Base-by-base conservation (phyloP, 2,797 vertebrate genomes). In the Pogonophryne albipinna region DNA sequence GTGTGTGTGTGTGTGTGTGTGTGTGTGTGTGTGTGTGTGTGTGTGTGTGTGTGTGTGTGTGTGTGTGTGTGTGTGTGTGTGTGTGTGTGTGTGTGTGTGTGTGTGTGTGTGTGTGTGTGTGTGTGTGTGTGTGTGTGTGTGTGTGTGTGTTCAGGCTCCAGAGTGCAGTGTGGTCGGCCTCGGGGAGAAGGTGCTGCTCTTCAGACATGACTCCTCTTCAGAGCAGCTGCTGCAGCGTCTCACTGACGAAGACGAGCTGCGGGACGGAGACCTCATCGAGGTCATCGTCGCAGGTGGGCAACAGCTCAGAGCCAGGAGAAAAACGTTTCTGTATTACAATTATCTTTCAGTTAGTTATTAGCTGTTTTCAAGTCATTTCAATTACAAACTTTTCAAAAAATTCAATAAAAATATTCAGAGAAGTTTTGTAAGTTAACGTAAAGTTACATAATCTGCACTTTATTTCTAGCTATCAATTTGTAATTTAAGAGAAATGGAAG, bases 201-300 rank as follows among this genome's bases (percentile, higher is more conserved):
- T 95, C 88, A 86, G 93, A 83, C 95, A 96, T 19, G 87, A 86
- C 34, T 70, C 85, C 0, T 23, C 64, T 56, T 87, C 91, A 0
- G 89, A 92, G 23, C 89, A 90, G 80, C 71, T 87, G 70, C 92
- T 95, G 49, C 86, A 85, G 0, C 87, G 86, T 20, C 89, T 96
- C 50, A 81, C 75, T 0, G 86, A 90, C 2, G 13, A 59, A 0
- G 92, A 95, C 11, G 56, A 83, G 62, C 87, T 95, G 74, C 90
- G 71, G 52, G 80, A 95, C 1, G 94, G 94, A 12, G 95, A 96
- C 84, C 91, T 95, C 41, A 85, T 96, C 31, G 94, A 96, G 79
- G 93, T 95, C 83, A 81, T 96, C 58, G 55, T 96, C 46, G 64
- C 95, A 84, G 94, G 95, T 93, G 65, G 63, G 78, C 68, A 19